Evolutionary conservation across 2,888 invertebrate species (phyloP).

Genomic region (Brachypterus glaber): DNA sequence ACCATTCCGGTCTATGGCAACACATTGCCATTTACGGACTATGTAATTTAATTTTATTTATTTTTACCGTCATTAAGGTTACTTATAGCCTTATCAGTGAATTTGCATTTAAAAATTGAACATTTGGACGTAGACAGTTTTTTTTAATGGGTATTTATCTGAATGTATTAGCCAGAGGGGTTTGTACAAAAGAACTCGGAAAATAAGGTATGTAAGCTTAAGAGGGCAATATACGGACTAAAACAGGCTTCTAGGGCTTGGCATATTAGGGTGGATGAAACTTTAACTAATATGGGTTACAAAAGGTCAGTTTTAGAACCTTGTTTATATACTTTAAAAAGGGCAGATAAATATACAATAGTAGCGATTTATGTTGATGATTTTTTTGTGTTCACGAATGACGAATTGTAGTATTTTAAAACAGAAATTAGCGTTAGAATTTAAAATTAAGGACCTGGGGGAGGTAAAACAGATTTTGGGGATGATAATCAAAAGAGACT

Average conservation of each 20-base stretch:
- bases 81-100: neutral
- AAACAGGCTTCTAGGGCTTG: neutral
- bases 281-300: neutral
- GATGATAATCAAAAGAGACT: too few species aligned
- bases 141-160: neutral
- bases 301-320: neutral
- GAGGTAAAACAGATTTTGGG: too few species aligned
- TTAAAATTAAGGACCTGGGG: too few species aligned
- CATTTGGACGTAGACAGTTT: neutral
- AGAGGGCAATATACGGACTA: neutral
- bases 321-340: neutral
- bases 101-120: neutral
- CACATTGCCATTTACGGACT: too few species aligned
- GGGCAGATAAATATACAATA: neutral
- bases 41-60: too few species aligned
- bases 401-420: too few species aligned
- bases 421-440: too few species aligned
- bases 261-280: neutral
- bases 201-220: neutral
- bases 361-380: neutral
- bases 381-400: neutral
- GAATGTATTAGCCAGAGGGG: too few species aligned
- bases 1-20: too few species aligned
- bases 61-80: neutral
- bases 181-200: too few species aligned